Conservation (phyloP, 2,113 vertebrate genomes). For the Pica pica region DNA sequence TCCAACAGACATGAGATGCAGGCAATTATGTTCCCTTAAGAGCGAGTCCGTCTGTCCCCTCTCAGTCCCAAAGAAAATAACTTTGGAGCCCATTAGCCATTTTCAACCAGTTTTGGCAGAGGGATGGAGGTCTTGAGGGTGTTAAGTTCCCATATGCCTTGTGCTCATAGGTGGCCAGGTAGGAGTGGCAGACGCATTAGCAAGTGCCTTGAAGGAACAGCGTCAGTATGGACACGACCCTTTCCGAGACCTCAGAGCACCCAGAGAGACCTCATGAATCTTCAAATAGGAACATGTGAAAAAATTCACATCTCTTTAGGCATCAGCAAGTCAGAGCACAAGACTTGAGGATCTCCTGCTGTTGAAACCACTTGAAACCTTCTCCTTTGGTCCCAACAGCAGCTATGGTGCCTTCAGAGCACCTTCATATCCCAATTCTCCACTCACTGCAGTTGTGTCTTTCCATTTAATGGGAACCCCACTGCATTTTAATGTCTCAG, state of each 20-base stretch:
- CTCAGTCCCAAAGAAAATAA: conserved; percentile 56
- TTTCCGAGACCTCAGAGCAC: background rate
- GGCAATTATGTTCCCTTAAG: conserved; percentile 14
- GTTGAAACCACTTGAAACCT: background rate
- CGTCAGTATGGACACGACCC: background rate
- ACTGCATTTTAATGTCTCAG: background rate
- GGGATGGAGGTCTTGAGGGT: background rate
- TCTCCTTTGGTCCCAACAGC: background rate
- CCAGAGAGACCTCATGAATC: background rate
- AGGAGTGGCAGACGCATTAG: background rate
- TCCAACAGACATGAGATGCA: conserved; percentile 15
- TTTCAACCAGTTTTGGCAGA: conserved; percentile 8
- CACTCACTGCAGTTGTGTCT: background rate
- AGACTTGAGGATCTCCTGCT: background rate
- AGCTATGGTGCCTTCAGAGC: background rate
- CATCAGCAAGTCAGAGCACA: background rate
- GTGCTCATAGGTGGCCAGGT: conserved; percentile 23
- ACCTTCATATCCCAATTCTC: background rate
- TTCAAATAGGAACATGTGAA: fast-evolving
- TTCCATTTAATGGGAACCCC: background rate
- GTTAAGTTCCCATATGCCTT: background rate
- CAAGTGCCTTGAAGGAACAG: background rate
- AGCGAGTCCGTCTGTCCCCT: conserved; percentile 20
- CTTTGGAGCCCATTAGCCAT: background rate
- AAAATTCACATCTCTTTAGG: background rate